A percentile compares a stretch with the other conserved stretches of the same genome.
phyloP scores from a whole-genome alignment of 1,140 invertebrate species.

The Penaeus vannamei region DNA sequence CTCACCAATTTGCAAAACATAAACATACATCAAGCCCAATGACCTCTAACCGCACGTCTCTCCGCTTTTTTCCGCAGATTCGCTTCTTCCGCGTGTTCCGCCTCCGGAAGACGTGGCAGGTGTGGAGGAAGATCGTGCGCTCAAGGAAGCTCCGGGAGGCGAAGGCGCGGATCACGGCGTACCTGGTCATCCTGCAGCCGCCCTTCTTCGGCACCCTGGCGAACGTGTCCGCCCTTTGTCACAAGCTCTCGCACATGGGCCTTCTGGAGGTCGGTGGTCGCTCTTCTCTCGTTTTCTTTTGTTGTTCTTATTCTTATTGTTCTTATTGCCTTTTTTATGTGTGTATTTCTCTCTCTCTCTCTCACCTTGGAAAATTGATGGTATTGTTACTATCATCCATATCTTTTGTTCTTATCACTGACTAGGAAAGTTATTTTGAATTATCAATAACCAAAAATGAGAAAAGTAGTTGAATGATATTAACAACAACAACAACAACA shows the following conservation, averaged over 20 bases:
- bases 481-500: not conserved
- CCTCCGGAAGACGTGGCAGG: constrained; percentile 56
- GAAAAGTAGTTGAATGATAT: not conserved
- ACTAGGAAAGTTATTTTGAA: too few species aligned
- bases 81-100: constrained; percentile 57
- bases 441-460: not conserved
- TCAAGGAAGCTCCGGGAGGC: constrained; percentile 52
- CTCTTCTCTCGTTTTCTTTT: not conserved
- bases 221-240: constrained; percentile 50
- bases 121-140: constrained; percentile 50
- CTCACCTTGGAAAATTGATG: too few species aligned
- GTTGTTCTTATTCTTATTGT: not conserved
- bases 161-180: constrained; percentile 39
- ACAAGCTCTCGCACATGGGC: constrained; percentile 54
- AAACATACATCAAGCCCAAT: not conserved
- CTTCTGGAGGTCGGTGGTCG: constrained; percentile 47
- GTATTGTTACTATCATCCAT: too few species aligned
- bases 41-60: too few species aligned
- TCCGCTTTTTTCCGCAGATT: constrained; percentile 22
- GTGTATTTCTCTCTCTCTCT: not conserved
- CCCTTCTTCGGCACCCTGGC: constrained; percentile 49
- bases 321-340: not conserved
- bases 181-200: constrained; percentile 53
- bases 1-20: not conserved
- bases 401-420: too few species aligned